Percentiles rank a stretch among this genome's conserved stretches.
phyloP scores from a whole-genome alignment of 2,113 vertebrate genomes.

The Odobenus rosmarus region DNA sequence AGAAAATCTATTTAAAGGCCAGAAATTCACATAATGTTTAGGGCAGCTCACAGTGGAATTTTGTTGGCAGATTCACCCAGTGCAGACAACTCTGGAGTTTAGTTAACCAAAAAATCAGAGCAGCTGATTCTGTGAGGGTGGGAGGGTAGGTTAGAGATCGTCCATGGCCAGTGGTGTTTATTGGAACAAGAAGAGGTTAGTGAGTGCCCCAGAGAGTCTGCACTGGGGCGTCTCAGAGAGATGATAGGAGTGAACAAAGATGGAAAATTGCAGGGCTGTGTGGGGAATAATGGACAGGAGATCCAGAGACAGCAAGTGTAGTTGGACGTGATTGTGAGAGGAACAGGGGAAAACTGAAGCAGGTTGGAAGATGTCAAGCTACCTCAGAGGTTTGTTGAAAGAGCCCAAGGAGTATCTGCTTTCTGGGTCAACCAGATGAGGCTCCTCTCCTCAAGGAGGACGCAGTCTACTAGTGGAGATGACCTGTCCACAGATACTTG shows the following conservation, averaged over 20 bases:
- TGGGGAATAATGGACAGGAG: neutral
- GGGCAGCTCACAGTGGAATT: neutral
- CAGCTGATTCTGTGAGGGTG: neutral
- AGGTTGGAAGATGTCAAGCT: neutral
- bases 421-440: neutral
- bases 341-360: neutral
- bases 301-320: neutral
- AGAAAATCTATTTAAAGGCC: neutral
- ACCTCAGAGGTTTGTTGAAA: neutral
- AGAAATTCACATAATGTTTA: neutral
- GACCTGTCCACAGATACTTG: rapidly evolving
- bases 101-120: neutral
- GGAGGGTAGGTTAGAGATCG: neutral
- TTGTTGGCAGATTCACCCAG: neutral
- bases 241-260: neutral
- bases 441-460: neutral
- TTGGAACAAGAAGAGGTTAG: neutral
- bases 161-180: neutral
- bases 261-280: too few relatives aligned
- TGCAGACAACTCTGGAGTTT: neutral
- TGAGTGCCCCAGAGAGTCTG: neutral
- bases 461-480: neutral
- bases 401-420: neutral
- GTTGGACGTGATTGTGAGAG: neutral
- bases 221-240: too few relatives aligned